A percentile compares a stretch with the other conserved stretches of the same genome.
Conservation (phyloP, 2,888 invertebrate species). For the Monochamus alternatus region DNA sequence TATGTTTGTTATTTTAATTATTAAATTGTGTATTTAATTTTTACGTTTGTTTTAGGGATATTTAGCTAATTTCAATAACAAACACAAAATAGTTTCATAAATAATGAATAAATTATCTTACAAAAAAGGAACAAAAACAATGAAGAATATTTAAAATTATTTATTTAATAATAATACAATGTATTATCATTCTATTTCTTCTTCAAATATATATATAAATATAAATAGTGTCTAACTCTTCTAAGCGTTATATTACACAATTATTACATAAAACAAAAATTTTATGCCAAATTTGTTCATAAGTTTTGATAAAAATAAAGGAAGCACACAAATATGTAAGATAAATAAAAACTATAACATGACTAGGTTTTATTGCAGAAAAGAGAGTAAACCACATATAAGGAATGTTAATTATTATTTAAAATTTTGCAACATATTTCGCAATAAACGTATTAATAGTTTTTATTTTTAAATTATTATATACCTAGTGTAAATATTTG, state of each 20-base stretch:
- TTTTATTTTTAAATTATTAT: no score
- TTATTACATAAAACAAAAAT: background rate
- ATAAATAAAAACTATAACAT: slow-evolving; percentile 20
- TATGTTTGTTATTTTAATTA: no score
- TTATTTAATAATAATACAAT: slow-evolving; percentile 15
- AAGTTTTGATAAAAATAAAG: slow-evolving; percentile 7
- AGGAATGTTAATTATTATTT: background rate
- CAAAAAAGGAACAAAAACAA: background rate
- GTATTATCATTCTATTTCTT: slow-evolving; percentile 1
- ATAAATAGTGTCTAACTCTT: slow-evolving; percentile 9
- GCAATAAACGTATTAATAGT: background rate
- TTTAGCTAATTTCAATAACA: no score
- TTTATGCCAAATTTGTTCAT: slow-evolving; percentile 4
- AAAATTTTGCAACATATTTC: background rate
- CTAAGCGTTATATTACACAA: slow-evolving; percentile 12
- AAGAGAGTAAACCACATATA: background rate
- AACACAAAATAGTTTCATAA: no score
- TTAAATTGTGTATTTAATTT: no score
- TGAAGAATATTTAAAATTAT: slow-evolving; percentile 5
- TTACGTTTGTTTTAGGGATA: no score
- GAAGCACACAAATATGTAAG: background rate
- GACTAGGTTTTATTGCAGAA: slow-evolving; percentile 30
- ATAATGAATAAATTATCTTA: no score
- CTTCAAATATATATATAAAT: slow-evolving; percentile 22
- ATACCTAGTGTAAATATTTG: no score